Evolutionary conservation across 2,797 vertebrate species (phyloP), one percentile per base, ranked within the genome.

Genomic region (Menidia menidia): DNA sequence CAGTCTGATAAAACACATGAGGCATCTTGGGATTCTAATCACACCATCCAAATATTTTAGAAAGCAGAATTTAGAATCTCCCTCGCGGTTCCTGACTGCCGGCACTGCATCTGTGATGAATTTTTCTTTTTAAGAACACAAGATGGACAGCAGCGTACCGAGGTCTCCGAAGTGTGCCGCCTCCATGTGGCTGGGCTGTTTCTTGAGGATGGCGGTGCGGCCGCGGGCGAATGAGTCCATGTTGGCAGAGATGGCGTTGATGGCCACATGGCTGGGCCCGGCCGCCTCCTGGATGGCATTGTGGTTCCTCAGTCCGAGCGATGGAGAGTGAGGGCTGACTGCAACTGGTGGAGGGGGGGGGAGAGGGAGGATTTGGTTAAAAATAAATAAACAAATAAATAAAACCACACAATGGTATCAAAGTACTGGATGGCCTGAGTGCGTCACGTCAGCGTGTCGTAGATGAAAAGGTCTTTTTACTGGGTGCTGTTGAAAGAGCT

Each of bases 211-310:
- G 73, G 98, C 97, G 0, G 97, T 99, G 71, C 98, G 96, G 59
- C 98, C 97, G 12, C 96, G 96, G 52, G 97, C 97, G 11, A 98
- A 98, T 6, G 97, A 99, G 90, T 99, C 98, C 98, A 99, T 99
- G 94, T 99, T 99, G 88, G 98, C 98, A 6, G 98, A 99, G 92
- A 99, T 99, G 92, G 96, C 97, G 52, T 94, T 99, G 91, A 99
- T 97, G 53, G 98, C 98, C 95, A 99, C 96, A 80, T 97, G 96
- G 93, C 98, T 99, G 87, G 97, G 98, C 92, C 97, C 97, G 1
- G 97, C 96, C 30, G 96, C 96, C 79, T 98, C 97, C 92, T 96
- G 94, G 92, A 96, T 94, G 80, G 96, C 97, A 95, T 97, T 91
- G 88, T 98, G 95, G 86, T 97, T 98, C 80, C 95, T 94, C 74